Evolutionary conservation across 2,113 vertebrate genomes (phyloP), one percentile per base, ranked within the genome.

Genomic region (Aspidoscelis tigris): DNA sequence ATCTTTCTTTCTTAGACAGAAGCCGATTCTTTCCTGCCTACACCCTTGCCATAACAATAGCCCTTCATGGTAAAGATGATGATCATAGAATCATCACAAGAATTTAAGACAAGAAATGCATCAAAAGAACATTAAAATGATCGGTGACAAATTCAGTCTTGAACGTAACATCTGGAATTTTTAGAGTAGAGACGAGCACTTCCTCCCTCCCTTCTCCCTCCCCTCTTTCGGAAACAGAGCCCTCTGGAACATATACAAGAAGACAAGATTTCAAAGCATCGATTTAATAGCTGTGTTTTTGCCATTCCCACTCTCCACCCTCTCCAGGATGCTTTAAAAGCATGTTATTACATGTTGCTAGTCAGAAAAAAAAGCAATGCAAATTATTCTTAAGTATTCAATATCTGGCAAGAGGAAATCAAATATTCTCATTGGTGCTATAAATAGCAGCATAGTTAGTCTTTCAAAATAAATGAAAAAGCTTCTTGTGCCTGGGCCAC

Each of bases 391-490:
- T 39, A 44, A 80, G 69, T 43, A 74, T 85, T 73, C 76, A 85
- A 26, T 65, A 41, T 41, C 43, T 66, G 69, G 70, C 26, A 66
- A 89, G 73, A 90, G 89, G 84, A 89, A 92, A 93, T 91, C 89
- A 93, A 92, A 88, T 83, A 90, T 92, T 90, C 87, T 92, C 84
- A 90, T 89, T 84, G 88, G 87, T 68, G 84, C 89, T 93, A 93
- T 93, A 92, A 92, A 90, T 92, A 93, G 84, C 84, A 72, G 58
- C 79, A 81, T 76, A 47, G 82, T 81, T 87, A 88, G 85, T 89
- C 83, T 89, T 91, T 81, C 64, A 65, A 68, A 87, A 92, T 82
- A 89, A 79, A 80, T 78, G 82, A 90, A 84, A 81, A 89, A 86
- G 89, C 74, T 89, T 84, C 89, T 90, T 55, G 78, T 88, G 88